Base-by-base conservation (phyloP, 2,797 vertebrate species). In the Rhinella marina region DNA sequence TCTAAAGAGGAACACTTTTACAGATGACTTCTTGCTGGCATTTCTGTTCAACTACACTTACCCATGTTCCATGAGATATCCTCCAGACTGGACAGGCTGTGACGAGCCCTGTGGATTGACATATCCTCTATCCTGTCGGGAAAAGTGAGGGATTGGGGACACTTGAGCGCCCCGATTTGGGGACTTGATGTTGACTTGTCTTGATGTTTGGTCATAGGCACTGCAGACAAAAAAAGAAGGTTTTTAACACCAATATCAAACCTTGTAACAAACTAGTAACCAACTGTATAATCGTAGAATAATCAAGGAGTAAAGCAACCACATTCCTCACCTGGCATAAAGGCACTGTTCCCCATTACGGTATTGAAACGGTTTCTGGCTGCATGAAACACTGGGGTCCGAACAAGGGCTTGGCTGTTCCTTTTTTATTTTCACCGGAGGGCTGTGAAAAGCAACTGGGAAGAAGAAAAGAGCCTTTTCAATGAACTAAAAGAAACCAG, bases 371-470 rank as follows among this genome's bases (percentile, higher is more conserved):
- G 94, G 97, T 94, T 97, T 96, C 48, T 96, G 97, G 94, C 95
- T 96, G 92, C 98, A 99, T 94, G 96, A 97, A 94, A 96, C 94
- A 75, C 94, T 93, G 88, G 96, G 95, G 90, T 98, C 96, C 0
- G 95, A 96, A 87, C 94, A 95, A n/a, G 97, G 97, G 91, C 97
- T 99, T 91, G 95, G 97, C 0, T 97, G 97, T 90, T 99, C 98
- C 95, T 98, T 96, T 93, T 99, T 99, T 88, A 99, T 97, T 92
- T 96, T 98, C 90, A 98, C 96, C 19, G 94, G 97, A 88, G 98
- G 98, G 85, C 98, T 99, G 93, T 99, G 98, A 92, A 99, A 98
- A 90, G 97, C 98, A 95, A 99, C 97, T 93, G 96, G 92, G 94
- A 82, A 80, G 73, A 72, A 90, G 89, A 41, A 48, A 17, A 70